phyloP scores from a whole-genome alignment of 2,797 vertebrate genomes.

The Aphelocoma californica region DNA sequence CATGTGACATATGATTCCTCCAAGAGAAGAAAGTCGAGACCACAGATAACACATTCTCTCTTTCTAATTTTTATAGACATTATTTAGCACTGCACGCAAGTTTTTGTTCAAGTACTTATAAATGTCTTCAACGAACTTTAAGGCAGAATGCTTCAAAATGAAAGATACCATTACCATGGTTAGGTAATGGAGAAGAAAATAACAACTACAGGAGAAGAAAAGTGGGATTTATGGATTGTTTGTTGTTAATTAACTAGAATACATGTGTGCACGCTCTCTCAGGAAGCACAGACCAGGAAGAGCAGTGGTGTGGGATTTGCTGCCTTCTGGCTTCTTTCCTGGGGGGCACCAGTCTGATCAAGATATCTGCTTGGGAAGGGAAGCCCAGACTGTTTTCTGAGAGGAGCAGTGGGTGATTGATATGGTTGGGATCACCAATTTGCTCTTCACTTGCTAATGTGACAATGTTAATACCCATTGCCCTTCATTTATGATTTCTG shows the following conservation, averaged over 20 bases:
- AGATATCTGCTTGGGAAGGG: background rate
- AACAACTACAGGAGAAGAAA: background rate
- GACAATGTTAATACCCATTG: background rate
- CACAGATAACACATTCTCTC: background rate
- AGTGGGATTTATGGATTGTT: background rate
- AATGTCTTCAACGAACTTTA: background rate
- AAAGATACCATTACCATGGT: background rate
- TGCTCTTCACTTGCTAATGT: background rate
- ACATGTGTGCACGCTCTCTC: accelerated
- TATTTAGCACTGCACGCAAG: background rate
- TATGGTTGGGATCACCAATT: background rate
- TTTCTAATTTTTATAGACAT: background rate
- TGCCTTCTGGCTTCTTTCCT: background rate
- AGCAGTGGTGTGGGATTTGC: background rate
- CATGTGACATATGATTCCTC: background rate
- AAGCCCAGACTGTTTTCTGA: background rate
- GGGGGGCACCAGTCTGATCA: accelerated
- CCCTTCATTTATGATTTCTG: background rate
- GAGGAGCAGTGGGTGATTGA: background rate
- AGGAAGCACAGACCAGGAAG: background rate
- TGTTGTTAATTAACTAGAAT: background rate
- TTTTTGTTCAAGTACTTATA: background rate
- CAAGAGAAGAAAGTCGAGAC: background rate
- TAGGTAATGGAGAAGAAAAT: background rate
- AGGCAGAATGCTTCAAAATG: background rate